Base-by-base conservation (phyloP, 2,113 vertebrate genomes). In the Bagarius yarrelli region DNA sequence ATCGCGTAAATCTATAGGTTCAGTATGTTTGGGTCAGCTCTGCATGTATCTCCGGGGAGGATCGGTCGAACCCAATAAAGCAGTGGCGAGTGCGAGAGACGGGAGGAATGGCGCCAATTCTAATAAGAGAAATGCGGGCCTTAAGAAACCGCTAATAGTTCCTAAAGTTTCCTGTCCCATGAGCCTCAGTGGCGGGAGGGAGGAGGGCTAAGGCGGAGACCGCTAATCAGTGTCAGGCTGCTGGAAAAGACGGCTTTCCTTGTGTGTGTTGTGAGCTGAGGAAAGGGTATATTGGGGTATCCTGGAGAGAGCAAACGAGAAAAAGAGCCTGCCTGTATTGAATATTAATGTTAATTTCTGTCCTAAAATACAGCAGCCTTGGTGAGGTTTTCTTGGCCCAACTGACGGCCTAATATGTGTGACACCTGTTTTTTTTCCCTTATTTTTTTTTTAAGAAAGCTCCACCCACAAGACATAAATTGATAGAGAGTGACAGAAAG, bases 141-240 rank as follows among this genome's bases (percentile, higher is more conserved):
- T 82, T 87, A 79, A 85, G 86, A 88, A 86, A 87, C 86, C 86
- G 77, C 88, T 88, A 88, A 88, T 86, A 86, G 86, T 85, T 85
- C 78, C 85, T 88, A 85, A 86, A 86, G 86, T 88, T 88, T 86
- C 86, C 86, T 74, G 78, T 87, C 86, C 88, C 85, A 78, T 84
- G 83, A 79, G 86, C 66, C 80, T 80, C 52, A 71, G 78, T 85
- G 80, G 79, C 66, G 34, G 81, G 81, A 59, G 81, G 52, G 47
- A 78, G 76, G 36, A 75, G 82, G 73, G 64, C 60, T 23, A 67
- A 23, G 67, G 71, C 60, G 64, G 66, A 50, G 79, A 47, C 59
- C 14, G 52, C 71, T 86, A 87, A 87, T 87, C 83, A 86, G 81
- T 85, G 85, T 78, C 85, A 87, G 85, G 73, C 83, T 34, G 36